phyloP scores from a whole-genome alignment of 2,888 invertebrate genomes.

The Onthophagus sagittarius region DNA sequence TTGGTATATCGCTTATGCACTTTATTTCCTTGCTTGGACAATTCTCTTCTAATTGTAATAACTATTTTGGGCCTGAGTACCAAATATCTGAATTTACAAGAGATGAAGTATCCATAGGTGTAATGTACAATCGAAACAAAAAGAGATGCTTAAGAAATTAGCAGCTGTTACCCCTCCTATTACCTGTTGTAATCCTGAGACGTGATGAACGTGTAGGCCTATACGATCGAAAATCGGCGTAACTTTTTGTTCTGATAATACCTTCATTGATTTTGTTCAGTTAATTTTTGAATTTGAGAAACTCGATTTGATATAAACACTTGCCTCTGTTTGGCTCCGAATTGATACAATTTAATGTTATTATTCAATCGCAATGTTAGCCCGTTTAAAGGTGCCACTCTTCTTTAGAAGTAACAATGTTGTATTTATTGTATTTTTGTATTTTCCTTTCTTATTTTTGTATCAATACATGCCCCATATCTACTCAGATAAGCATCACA shows the following conservation, averaged over 20 bases:
- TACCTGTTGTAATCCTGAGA: constrained; percentile 37
- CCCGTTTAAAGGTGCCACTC: constrained; percentile 17
- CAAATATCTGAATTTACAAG: constrained; percentile 26
- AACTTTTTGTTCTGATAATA: no score
- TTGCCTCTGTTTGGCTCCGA: constrained; percentile 25
- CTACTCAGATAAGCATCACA: constrained; percentile 30
- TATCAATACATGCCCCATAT: constrained; percentile 32
- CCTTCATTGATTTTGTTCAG: constrained; percentile 30
- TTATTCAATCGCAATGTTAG: constrained; percentile 27
- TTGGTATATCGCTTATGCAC: neutral
- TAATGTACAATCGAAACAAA: no score
- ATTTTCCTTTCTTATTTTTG: neutral
- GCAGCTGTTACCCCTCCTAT: no score
- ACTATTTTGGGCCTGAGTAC: constrained; percentile 25
- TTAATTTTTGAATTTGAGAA: constrained; percentile 32
- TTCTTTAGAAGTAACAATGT: constrained; percentile 19
- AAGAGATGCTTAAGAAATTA: no score
- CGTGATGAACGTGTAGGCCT: no score
- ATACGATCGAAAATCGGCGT: no score
- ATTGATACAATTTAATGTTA: constrained; percentile 26
- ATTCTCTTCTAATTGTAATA: constrained; percentile 22
- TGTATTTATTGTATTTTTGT: neutral
- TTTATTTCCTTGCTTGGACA: constrained; percentile 26
- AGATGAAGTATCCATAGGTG: constrained; percentile 12
- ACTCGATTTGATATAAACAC: constrained; percentile 36